phyloP scores from a whole-genome alignment of 37 sponge, comb jelly and placozoan genomes.

The Corticium candelabrum region DNA sequence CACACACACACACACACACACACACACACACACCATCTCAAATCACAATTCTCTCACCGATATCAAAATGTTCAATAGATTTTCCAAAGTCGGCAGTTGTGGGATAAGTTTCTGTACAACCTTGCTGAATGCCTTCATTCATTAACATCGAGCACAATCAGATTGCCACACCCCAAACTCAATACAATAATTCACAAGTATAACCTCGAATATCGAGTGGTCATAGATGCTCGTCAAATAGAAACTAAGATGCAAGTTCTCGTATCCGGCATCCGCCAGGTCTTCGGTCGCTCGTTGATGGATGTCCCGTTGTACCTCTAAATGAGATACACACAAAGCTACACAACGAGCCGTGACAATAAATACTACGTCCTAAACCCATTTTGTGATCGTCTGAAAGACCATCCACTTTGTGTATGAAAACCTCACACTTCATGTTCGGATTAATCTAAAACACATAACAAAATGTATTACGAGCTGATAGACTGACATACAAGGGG shows the following conservation, averaged over 20 bases:
- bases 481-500: neutral
- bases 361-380: constrained; percentile 10
- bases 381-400: constrained; percentile 53
- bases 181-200: neutral
- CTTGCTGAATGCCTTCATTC: constrained; percentile 67
- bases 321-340: constrained; percentile 11
- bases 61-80: constrained; percentile 76
- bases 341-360: neutral
- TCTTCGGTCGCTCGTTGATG: constrained; percentile 69
- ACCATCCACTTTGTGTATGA: constrained; percentile 95
- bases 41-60: constrained; percentile 42
- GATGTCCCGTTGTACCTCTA: constrained; percentile 76
- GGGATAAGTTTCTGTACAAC: constrained; percentile 91
- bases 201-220: constrained; percentile 85
- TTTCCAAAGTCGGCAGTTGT: constrained; percentile 81
- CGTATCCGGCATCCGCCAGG: constrained; percentile 70
- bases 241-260: constrained; percentile 67
- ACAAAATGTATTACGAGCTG: neutral
- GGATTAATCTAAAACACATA: constrained; percentile 49
- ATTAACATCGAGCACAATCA: no score
- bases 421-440: constrained; percentile 90
- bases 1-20: constrained; percentile 1
- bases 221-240: constrained; percentile 91
- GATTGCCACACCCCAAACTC: neutral
- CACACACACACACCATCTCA: no score